Percentiles rank a stretch among this genome's conserved stretches.
phyloP scores from a whole-genome alignment of 2,888 invertebrate genomes.

The Allophyes oxyacanthae region DNA sequence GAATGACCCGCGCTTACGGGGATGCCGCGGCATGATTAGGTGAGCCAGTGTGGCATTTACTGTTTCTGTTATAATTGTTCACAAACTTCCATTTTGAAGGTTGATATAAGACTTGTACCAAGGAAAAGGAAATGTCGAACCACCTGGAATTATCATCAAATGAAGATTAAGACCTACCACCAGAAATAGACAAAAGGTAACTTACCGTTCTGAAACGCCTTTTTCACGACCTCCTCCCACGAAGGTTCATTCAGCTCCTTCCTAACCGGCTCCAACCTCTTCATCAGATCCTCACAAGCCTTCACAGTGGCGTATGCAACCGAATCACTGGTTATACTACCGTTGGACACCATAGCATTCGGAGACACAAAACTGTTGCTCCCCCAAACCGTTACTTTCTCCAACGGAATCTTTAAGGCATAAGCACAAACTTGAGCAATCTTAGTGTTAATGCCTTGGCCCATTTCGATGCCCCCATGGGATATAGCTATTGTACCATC shows the following conservation, averaged over 20 bases:
- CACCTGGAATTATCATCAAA: neutral
- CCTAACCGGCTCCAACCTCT: slow-evolving; percentile 80
- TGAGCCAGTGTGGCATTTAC: too few species aligned
- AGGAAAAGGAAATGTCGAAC: too few species aligned
- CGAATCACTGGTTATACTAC: slow-evolving; percentile 93
- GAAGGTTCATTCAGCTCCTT: slow-evolving; percentile 77
- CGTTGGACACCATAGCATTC: slow-evolving; percentile 92
- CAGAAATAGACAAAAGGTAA: neutral
- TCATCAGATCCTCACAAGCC: slow-evolving; percentile 85
- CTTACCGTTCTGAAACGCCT: slow-evolving; percentile 80
- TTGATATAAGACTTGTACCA: too few species aligned
- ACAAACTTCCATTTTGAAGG: too few species aligned
- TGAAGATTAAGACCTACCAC: neutral
- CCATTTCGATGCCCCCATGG: slow-evolving; percentile 93
- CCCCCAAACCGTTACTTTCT: slow-evolving; percentile 89
- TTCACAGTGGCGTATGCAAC: slow-evolving; percentile 89
- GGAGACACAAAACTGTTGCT: slow-evolving; percentile 91
- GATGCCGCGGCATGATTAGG: too few species aligned
- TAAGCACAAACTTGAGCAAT: slow-evolving; percentile 92
- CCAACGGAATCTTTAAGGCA: slow-evolving; percentile 91
- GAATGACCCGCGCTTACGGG: too few species aligned
- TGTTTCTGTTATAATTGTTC: too few species aligned
- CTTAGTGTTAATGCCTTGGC: slow-evolving; percentile 93
- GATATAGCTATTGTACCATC: slow-evolving; percentile 91
- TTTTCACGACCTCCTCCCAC: slow-evolving; percentile 87